A percentile compares a stretch with the other conserved stretches of the same genome.
Conservation (phyloP, 2,888 invertebrate species). For the Caenorhabditis zanzibari region DNA sequence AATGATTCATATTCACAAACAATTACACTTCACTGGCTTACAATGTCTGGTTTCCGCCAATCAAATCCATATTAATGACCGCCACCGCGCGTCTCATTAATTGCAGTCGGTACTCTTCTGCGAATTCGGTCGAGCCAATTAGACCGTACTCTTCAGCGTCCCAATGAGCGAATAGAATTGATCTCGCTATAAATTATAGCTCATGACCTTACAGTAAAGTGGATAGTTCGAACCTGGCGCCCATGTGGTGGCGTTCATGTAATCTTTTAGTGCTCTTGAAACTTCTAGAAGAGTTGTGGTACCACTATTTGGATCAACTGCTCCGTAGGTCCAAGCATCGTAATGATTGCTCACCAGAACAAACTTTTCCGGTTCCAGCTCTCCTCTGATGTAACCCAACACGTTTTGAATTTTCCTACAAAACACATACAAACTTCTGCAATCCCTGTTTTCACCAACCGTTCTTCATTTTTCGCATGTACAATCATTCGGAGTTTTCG, state of each 20-base stretch:
- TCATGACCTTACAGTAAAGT: background rate
- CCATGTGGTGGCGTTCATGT: constrained; percentile 84
- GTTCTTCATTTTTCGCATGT: constrained; percentile 70
- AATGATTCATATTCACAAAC: background rate
- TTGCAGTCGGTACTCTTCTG: constrained; percentile 83
- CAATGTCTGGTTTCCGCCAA: constrained; percentile 77
- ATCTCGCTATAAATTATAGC: constrained; percentile 77
- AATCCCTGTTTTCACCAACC: too few species aligned
- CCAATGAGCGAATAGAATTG: constrained; percentile 84
- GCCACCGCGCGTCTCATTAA: constrained; percentile 84
- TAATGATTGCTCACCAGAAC: constrained; percentile 86
- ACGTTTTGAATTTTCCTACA: constrained; percentile 83
- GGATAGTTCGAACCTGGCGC: constrained; percentile 83
- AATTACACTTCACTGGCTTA: constrained; percentile 14
- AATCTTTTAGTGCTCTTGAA: constrained; percentile 74
- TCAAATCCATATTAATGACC: constrained; percentile 84
- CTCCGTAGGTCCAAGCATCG: constrained; percentile 85
- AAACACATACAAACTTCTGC: too few species aligned
- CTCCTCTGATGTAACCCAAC: constrained; percentile 83
- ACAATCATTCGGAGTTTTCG: constrained; percentile 73
- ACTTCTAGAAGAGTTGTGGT: constrained; percentile 85
- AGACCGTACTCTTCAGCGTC: constrained; percentile 85
- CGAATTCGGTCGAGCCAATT: constrained; percentile 85
- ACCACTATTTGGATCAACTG: constrained; percentile 85
- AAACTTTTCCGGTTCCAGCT: constrained; percentile 85